Base-by-base conservation (phyloP, 2,888 invertebrate genomes). In the Pogonocherus hispidulus region DNA sequence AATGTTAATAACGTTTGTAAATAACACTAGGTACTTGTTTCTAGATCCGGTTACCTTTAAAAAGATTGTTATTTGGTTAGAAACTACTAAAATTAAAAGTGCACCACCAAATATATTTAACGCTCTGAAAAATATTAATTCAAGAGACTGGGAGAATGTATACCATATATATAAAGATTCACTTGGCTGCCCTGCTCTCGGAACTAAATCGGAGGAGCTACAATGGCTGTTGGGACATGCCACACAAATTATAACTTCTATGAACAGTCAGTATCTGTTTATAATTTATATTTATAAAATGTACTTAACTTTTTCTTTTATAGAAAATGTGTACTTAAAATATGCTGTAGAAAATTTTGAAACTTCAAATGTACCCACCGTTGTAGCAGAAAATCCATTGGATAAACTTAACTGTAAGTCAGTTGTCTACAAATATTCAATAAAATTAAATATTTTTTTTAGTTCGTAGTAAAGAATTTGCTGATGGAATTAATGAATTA, bases 41-140 rank as follows among this genome's bases (percentile, higher is more conserved):
- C 2, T 84, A 97, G 97, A 96, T 87, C 90, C 91, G 75, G 90
- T 89, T 71, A 91, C 93, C 79, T 93, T 95, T 81, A 90, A 94
- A 56, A 93, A 92, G 80, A 87, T 96, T 20, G 89, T 97, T 19
- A 86, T 94, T 0, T 98, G 98, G 98, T 83, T 98, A 63, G 98
- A 98, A 86, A 95, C 96, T 82, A 96, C 96, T 84, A 96, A 95
- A 86, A 96, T 98, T 74, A 91, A 97, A 9, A 91, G 93, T 75
- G 96, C 95, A 77, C 92, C 92, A 81, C 93, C 95, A 65, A 94
- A 96, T 81, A 94, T 95, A 72, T 88, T 96, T 9, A 90, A 89
- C 73, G 88, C 87, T 0, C 84, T 98, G n/a, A 89, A 94, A 47
- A 90, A 93, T 74, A 88, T 92, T 1, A 87, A 88, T 35, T 89